Conservation (phyloP, 2,113 vertebrate species). For the Diglossa brunneiventris region DNA sequence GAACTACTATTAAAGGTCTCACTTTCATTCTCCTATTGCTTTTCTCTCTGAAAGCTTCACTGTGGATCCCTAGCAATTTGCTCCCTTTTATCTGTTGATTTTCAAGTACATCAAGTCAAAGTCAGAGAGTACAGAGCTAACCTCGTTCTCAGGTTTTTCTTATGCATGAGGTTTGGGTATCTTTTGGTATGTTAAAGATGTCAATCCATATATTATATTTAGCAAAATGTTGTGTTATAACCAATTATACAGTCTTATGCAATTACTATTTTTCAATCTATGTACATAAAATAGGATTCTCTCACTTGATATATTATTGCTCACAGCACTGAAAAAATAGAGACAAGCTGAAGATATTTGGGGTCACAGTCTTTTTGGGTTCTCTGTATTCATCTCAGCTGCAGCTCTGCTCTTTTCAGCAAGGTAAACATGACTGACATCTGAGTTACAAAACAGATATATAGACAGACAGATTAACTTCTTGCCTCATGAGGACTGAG, state of each 20-base stretch:
- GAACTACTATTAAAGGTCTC: slow-evolving; percentile 39
- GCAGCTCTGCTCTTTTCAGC: background rate
- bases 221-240: background rate
- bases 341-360: background rate
- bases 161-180: background rate
- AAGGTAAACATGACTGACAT: background rate
- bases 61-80: slow-evolving; percentile 9
- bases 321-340: background rate
- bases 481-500: background rate
- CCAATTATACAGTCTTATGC: background rate
- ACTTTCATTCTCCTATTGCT: slow-evolving; percentile 26
- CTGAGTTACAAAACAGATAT: background rate
- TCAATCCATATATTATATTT: background rate
- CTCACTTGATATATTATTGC: background rate
- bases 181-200: background rate
- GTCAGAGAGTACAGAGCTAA: background rate
- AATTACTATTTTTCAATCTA: background rate
- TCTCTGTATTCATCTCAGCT: background rate
- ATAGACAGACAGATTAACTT: background rate
- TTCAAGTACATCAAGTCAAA: slow-evolving; percentile 22
- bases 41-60: slow-evolving; percentile 15
- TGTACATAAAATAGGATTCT: background rate
- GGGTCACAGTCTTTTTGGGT: background rate
- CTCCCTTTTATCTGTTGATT: slow-evolving; percentile 31
- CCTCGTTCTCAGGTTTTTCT: background rate